Conservation (phyloP, 2,797 vertebrate genomes). For the Austrolebias charrua region DNA sequence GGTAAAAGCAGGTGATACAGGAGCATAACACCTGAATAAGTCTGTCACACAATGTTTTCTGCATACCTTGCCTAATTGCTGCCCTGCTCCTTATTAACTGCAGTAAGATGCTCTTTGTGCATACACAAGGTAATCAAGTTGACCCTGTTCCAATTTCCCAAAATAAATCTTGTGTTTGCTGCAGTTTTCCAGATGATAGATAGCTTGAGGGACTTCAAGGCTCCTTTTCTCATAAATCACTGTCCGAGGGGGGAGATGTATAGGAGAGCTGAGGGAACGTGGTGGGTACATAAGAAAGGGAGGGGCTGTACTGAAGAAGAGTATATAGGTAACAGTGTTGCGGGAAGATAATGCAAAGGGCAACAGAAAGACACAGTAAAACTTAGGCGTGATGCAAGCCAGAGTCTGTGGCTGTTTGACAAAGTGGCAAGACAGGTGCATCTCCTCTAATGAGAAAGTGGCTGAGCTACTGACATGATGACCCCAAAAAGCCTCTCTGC, state of each 20-base stretch:
- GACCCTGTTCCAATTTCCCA: slow-evolving; percentile 83
- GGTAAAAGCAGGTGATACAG: slow-evolving; percentile 42
- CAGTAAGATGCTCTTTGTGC: slow-evolving; percentile 67
- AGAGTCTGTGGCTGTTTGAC: slow-evolving; percentile 44
- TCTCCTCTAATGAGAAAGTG: slow-evolving; percentile 46
- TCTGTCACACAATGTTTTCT: slow-evolving; percentile 56
- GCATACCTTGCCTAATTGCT: slow-evolving; percentile 73
- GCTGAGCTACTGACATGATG: slow-evolving; percentile 68
- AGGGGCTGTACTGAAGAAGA: slow-evolving; percentile 45
- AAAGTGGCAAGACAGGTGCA: slow-evolving; percentile 40
- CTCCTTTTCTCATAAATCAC: slow-evolving; percentile 84
- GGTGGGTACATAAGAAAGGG: slow-evolving; percentile 53
- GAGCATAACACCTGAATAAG: slow-evolving; percentile 35
- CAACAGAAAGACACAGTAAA: slow-evolving; percentile 61
- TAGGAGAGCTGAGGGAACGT: slow-evolving; percentile 67
- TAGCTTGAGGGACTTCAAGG: slow-evolving; percentile 80
- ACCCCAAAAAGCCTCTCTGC: slow-evolving; percentile 68
- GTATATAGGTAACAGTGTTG: slow-evolving; percentile 38
- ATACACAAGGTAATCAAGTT: slow-evolving; percentile 77
- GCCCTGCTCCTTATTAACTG: slow-evolving; percentile 71
- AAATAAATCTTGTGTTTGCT: slow-evolving; percentile 85
- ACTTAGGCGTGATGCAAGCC: slow-evolving; percentile 54
- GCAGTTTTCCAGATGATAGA: slow-evolving; percentile 84
- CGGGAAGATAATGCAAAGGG: slow-evolving; percentile 62
- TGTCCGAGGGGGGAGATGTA: slow-evolving; percentile 72